These are phyloP conservation scores for Phylloscopus whistleri DNA, from an alignment of 2,113 vertebrate genomes.

Conservation along the genomic window DNA sequence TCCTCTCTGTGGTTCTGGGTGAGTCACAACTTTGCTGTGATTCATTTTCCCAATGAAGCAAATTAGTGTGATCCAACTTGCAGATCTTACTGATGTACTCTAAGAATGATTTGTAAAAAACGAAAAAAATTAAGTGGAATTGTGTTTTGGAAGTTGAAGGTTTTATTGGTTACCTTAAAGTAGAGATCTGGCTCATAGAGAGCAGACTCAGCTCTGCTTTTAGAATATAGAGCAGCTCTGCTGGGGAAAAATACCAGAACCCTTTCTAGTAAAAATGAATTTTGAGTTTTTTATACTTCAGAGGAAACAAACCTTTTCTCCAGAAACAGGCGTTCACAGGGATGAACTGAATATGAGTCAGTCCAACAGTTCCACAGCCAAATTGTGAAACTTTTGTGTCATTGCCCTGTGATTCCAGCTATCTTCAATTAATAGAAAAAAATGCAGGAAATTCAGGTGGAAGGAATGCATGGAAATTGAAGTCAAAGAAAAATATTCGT, in stretches of 20 bases:
- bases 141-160: background rate
- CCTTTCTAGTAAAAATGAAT: background rate
- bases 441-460: constrained; percentile 52
- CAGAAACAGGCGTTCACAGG: background rate
- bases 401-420: constrained; percentile 20
- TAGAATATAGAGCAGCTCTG: background rate
- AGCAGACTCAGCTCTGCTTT: background rate
- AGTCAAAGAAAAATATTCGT: constrained; percentile 1
- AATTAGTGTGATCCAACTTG: background rate
- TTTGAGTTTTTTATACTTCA: background rate
- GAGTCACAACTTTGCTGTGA: background rate
- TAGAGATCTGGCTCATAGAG: background rate
- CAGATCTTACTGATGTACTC: background rate
- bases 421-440: constrained; percentile 39
- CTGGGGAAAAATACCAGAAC: background rate
- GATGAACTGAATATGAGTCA: constrained; percentile 15
- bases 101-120: background rate
- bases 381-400: constrained; percentile 45
- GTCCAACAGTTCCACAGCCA: background rate
- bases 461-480: constrained; percentile 55
- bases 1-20: background rate
- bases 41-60: background rate
- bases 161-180: background rate
- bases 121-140: background rate
- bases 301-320: background rate